phyloP scores from a whole-genome alignment of 2,113 vertebrate genomes.

The Colinus virginianus region DNA sequence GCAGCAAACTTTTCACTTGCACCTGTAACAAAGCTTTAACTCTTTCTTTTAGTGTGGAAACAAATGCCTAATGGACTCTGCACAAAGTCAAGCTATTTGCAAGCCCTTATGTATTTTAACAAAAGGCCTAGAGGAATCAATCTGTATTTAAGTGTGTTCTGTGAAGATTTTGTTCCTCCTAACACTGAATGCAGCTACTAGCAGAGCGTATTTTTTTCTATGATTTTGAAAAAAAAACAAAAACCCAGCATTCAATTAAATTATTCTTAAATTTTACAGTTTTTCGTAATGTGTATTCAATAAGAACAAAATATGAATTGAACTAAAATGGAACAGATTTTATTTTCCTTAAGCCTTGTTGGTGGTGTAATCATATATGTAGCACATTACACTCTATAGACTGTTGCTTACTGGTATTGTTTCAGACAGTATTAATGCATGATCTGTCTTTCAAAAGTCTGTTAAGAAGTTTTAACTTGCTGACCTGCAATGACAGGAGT shows the following conservation, averaged over 20 bases:
- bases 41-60: constrained; percentile 50
- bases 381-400: constrained; percentile 49
- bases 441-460: constrained; percentile 65
- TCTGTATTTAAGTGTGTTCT: constrained; percentile 55
- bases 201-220: constrained; percentile 58
- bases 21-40: constrained; percentile 84
- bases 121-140: constrained; percentile 36
- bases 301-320: constrained; percentile 32
- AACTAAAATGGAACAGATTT: constrained; percentile 45
- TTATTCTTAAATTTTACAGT: constrained; percentile 71
- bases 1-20: constrained; percentile 96
- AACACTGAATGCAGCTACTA: constrained; percentile 65
- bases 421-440: constrained; percentile 67
- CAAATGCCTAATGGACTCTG: constrained; percentile 61
- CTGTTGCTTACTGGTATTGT: constrained; percentile 71
- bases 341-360: constrained; percentile 52
- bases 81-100: constrained; percentile 71
- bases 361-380: constrained; percentile 55
- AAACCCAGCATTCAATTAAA: constrained; percentile 56
- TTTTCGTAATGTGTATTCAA: constrained; percentile 54
- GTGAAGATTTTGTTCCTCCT: constrained; percentile 55
- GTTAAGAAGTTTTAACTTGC: background rate
- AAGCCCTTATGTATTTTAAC: constrained; percentile 64
- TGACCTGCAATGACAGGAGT: background rate
- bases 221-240: constrained; percentile 63